These are phyloP conservation scores for Monochamus saltuarius DNA, from an alignment of 1,140 invertebrate genomes.

Conservation along the genomic window DNA sequence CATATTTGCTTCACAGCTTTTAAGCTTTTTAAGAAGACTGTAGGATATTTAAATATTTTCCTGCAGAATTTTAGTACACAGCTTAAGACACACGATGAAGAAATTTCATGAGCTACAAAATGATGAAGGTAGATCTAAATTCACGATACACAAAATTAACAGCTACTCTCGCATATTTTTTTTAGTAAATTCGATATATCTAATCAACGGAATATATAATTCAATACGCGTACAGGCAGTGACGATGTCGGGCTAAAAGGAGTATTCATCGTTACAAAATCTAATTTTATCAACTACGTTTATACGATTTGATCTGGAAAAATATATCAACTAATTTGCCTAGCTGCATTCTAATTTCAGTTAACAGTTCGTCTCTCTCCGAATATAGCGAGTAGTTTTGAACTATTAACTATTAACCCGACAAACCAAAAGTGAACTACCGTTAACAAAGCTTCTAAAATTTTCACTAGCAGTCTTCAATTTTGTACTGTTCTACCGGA, in stretches of 20 bases:
- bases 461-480: constrained; percentile 32
- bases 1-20: no score
- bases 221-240: constrained; percentile 15
- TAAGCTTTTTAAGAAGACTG: no score
- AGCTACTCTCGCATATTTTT: no score
- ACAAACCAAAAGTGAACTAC: no score
- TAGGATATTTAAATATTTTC: background rate
- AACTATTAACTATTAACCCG: no score
- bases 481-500: constrained; percentile 39
- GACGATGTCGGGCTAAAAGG: constrained; percentile 24
- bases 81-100: constrained; percentile 24
- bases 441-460: constrained; percentile 5
- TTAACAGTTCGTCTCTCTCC: no score
- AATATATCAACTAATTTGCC: constrained; percentile 15
- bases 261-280: background rate
- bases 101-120: constrained; percentile 41
- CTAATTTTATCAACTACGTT: constrained; percentile 10
- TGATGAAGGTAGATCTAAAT: background rate
- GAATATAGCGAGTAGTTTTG: no score
- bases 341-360: background rate
- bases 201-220: constrained; percentile 7
- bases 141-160: no score
- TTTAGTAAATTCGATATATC: no score
- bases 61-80: constrained; percentile 9
- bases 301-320: constrained; percentile 12